phyloP scores from a whole-genome alignment of 1,140 invertebrate genomes.

The Drosophila lacteicornis region DNA sequence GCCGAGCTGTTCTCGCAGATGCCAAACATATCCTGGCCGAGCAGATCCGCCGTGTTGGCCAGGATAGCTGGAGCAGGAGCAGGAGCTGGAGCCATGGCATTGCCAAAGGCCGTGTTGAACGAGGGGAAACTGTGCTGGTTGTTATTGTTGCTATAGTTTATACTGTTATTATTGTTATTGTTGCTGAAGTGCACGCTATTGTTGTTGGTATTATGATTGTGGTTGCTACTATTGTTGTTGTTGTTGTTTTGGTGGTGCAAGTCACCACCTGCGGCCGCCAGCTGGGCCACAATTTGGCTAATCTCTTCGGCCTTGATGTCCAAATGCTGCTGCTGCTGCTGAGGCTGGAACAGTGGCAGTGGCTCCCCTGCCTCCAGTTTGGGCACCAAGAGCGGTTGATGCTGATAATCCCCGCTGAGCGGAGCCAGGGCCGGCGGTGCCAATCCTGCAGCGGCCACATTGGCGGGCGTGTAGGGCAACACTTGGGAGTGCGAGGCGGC shows the following conservation, averaged over 20 bases:
- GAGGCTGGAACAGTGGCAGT: slow-evolving; percentile 9
- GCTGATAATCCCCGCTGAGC: slow-evolving; percentile 62
- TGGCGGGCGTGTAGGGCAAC: slow-evolving; percentile 50
- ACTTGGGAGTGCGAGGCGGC: slow-evolving; percentile 59
- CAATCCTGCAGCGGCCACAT: slow-evolving; percentile 22
- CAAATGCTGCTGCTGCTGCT: slow-evolving; percentile 31
- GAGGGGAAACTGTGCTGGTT: slow-evolving; percentile 69
- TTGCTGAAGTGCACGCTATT: slow-evolving; percentile 62
- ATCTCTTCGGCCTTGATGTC: slow-evolving; percentile 74
- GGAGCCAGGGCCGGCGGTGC: slow-evolving; percentile 71
- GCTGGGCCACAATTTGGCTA: slow-evolving; percentile 72
- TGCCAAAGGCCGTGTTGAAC: slow-evolving; percentile 70
- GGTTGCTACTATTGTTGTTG: slow-evolving; percentile 58
- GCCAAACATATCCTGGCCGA: slow-evolving; percentile 77
- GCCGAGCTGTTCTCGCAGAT: slow-evolving; percentile 87
- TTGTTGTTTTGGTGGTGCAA: slow-evolving; percentile 29
- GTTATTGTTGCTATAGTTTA: slow-evolving; percentile 50
- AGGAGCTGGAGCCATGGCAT: slow-evolving; percentile 31
- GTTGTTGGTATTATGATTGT: slow-evolving; percentile 57
- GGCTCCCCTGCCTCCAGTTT: slow-evolving; percentile 39
- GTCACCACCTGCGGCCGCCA: slow-evolving; percentile 56
- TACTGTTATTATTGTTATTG: slow-evolving; percentile 38
- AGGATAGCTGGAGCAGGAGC: slow-evolving; percentile 8
- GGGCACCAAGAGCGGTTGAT: slow-evolving; percentile 8
- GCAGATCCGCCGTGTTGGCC: slow-evolving; percentile 65